phyloP scores from a whole-genome alignment of 2,797 vertebrate species.

The Monodelphis domestica region DNA sequence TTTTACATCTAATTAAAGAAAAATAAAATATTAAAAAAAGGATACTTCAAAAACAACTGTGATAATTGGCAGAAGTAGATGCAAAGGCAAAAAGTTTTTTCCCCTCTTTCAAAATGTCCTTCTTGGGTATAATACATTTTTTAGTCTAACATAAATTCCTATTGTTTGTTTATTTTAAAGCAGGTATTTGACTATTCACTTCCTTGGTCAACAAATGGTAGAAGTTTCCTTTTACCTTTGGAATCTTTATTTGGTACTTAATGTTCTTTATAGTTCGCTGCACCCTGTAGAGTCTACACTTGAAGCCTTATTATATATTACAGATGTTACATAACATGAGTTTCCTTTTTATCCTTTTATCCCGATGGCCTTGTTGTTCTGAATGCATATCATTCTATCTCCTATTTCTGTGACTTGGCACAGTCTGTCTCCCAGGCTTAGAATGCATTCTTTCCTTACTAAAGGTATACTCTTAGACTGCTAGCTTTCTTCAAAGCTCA shows the following conservation, averaged over 20 bases:
- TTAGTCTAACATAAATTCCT: neutral
- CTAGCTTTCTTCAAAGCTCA: neutral
- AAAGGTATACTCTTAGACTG: neutral
- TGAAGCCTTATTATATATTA: neutral
- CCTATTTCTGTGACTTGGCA: neutral
- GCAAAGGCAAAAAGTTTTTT: too few species aligned
- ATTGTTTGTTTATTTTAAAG: neutral
- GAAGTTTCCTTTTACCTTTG: neutral
- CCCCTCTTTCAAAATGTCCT: neutral
- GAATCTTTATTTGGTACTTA: neutral
- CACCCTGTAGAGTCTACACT: neutral
- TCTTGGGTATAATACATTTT: neutral
- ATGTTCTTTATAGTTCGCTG: neutral
- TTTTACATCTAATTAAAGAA: too few species aligned
- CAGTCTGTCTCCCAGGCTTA: neutral
- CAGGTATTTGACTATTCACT: neutral
- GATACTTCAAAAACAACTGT: neutral
- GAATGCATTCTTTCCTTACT: neutral
- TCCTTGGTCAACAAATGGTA: neutral
- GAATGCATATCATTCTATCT: neutral
- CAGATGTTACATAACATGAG: neutral
- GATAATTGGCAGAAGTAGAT: neutral
- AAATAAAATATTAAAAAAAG: too few species aligned
- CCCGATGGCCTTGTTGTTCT: neutral
- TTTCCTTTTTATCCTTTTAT: neutral